Evolutionary conservation across 1,140 invertebrate species (phyloP).

Genomic region (Apis laboriosa): DNA sequence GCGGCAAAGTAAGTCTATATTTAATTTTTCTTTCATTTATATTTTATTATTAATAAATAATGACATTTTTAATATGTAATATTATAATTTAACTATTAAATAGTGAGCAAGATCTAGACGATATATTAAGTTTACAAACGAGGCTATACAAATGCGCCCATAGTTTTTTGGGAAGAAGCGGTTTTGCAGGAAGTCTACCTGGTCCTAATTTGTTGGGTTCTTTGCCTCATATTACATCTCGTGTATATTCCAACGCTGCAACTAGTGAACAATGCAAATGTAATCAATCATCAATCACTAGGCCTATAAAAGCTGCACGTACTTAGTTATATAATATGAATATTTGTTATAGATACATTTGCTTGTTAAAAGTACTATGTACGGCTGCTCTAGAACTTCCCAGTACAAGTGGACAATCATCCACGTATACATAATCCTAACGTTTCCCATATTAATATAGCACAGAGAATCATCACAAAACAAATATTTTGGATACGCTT

Average conservation of each 20-base stretch:
- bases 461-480: conserved; percentile 22
- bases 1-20: conserved; percentile 76
- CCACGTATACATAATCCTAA: conserved; percentile 14
- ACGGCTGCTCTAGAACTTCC: conserved; percentile 43
- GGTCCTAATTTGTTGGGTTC: conserved; percentile 79
- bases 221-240: conserved; percentile 78
- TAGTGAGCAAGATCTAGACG: conserved; percentile 85
- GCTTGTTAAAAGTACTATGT: conserved; percentile 28
- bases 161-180: conserved; percentile 83
- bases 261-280: conserved; percentile 77
- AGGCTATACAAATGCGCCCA: conserved; percentile 85
- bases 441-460: conserved; percentile 31
- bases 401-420: conserved; percentile 39
- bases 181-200: conserved; percentile 76
- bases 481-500: conserved; percentile 60
- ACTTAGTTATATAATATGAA: conserved; percentile 65
- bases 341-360: conserved; percentile 35
- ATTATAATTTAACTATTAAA: conserved; percentile 40
- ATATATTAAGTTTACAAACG: conserved; percentile 84
- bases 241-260: conserved; percentile 76
- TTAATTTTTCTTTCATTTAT: background rate
- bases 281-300: conserved; percentile 69
- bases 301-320: conserved; percentile 70
- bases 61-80: background rate
- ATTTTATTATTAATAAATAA: background rate